phyloP scores from a whole-genome alignment of 2,888 invertebrate genomes.

The Eristalis arbustorum region DNA sequence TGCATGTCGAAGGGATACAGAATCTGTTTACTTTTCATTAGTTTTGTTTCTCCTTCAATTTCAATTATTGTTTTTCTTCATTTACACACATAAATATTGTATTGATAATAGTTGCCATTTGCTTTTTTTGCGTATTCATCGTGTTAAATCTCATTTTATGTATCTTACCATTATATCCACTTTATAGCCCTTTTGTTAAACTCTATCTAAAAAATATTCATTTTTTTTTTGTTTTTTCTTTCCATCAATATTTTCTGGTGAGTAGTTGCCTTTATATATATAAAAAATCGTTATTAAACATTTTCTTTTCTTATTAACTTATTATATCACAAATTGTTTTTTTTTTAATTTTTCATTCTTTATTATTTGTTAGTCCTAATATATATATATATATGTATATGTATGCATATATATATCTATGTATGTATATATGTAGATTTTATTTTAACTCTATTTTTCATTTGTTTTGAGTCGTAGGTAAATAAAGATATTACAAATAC shows the following conservation, averaged over 20 bases:
- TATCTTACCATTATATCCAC: slow-evolving; percentile 55
- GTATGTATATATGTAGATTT: slow-evolving; percentile 30
- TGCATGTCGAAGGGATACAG: slow-evolving; percentile 4
- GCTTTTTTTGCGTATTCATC: slow-evolving; percentile 8
- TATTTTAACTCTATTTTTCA: slow-evolving; percentile 12
- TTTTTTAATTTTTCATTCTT: slow-evolving; percentile 44
- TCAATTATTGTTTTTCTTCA: slow-evolving; percentile 1
- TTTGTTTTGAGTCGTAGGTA: slow-evolving; percentile 32
- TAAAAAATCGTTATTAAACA: slow-evolving; percentile 66
- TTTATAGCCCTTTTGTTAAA: slow-evolving; percentile 66
- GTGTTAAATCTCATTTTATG: neutral
- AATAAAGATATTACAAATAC: slow-evolving; percentile 53
- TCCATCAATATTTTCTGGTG: slow-evolving; percentile 49
- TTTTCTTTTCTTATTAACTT: slow-evolving; percentile 63
- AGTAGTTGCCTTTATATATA: slow-evolving; percentile 62
- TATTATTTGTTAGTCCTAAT: slow-evolving; percentile 47
- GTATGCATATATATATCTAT: slow-evolving; percentile 24
- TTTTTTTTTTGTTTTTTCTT: slow-evolving; percentile 36
- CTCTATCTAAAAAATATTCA: slow-evolving; percentile 69
- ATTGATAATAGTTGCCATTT: slow-evolving; percentile 55
- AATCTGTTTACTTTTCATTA: neutral
- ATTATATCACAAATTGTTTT: slow-evolving; percentile 70
- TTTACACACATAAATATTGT: slow-evolving; percentile 37
- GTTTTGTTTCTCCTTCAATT: neutral
- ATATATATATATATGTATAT: slow-evolving; percentile 37